Evolutionary conservation across 2,888 invertebrate genomes (phyloP).

Genomic region (Beris morrisii): DNA sequence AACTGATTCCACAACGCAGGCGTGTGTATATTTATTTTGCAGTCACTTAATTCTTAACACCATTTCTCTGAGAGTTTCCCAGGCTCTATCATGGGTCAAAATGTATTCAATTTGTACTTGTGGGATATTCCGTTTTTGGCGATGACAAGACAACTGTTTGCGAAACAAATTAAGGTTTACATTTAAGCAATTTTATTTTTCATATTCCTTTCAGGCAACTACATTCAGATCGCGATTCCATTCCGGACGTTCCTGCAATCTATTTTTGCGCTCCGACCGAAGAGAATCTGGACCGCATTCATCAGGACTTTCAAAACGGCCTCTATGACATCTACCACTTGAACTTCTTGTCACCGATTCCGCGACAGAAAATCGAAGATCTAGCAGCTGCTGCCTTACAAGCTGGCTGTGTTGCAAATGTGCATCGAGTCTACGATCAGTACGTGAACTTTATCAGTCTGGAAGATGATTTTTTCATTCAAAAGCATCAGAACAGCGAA

Average conservation of each 20-base stretch:
- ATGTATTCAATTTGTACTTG: too few relatives aligned
- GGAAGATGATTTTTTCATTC: slow-evolving; percentile 95
- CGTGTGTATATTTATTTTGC: too few relatives aligned
- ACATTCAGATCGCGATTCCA: slow-evolving; percentile 86
- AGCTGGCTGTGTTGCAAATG: slow-evolving; percentile 85
- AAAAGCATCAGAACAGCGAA: slow-evolving; percentile 91
- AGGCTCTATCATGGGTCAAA: too few relatives aligned
- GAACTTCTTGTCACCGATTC: slow-evolving; percentile 95
- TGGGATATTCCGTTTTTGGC: too few relatives aligned
- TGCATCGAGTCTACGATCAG: slow-evolving; percentile 96
- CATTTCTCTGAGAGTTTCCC: too few relatives aligned
- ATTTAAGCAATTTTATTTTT: too few relatives aligned
- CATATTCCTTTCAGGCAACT: slow-evolving; percentile 65
- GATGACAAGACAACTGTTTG: too few relatives aligned
- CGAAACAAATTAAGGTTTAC: too few relatives aligned
- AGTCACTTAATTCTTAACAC: too few relatives aligned
- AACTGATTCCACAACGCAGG: too few relatives aligned
- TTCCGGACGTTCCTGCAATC: slow-evolving; percentile 97
- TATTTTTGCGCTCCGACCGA: slow-evolving; percentile 97
- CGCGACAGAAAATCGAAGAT: slow-evolving; percentile 91
- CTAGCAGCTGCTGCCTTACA: slow-evolving; percentile 90
- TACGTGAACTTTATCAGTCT: slow-evolving; percentile 97
- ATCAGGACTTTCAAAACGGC: slow-evolving; percentile 84
- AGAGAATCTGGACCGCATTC: slow-evolving; percentile 92
- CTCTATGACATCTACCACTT: slow-evolving; percentile 94